Conservation (phyloP, 1,140 invertebrate genomes). For the Megalopta genalis region DNA sequence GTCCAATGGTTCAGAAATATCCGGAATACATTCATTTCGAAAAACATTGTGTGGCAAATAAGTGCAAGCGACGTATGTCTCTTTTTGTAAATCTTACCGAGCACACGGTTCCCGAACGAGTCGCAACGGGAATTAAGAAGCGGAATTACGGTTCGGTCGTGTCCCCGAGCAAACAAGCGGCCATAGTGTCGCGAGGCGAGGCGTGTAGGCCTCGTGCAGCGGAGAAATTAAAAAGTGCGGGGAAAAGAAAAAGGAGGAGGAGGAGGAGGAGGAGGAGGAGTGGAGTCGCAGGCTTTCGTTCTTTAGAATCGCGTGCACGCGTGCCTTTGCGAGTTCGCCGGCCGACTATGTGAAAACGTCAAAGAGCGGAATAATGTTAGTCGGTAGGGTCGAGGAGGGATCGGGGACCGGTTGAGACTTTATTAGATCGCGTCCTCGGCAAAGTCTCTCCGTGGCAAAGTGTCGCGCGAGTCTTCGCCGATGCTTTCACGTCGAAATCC, state of each 20-base stretch:
- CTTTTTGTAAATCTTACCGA: no score
- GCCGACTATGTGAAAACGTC: conserved; percentile 5
- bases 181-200: no score
- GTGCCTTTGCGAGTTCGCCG: neutral
- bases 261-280: no score
- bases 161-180: no score
- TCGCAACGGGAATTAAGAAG: no score
- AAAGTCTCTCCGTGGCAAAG: neutral
- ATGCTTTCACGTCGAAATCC: conserved; percentile 53
- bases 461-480: conserved; percentile 1
- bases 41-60: no score
- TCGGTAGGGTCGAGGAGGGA: neutral
- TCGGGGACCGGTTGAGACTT: neutral
- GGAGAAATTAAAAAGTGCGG: neutral
- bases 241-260: neutral
- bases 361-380: conserved; percentile 4
- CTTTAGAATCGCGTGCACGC: neutral
- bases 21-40: no score
- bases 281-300: neutral
- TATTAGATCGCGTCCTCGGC: conserved; percentile 1
- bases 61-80: no score
- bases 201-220: neutral
- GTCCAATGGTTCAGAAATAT: no score
- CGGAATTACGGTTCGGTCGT: no score
- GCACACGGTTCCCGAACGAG: no score